A percentile compares a stretch with the other conserved stretches of the same genome.
phyloP scores from a whole-genome alignment of 2,888 invertebrate genomes.

The Callinectes sapidus region DNA sequence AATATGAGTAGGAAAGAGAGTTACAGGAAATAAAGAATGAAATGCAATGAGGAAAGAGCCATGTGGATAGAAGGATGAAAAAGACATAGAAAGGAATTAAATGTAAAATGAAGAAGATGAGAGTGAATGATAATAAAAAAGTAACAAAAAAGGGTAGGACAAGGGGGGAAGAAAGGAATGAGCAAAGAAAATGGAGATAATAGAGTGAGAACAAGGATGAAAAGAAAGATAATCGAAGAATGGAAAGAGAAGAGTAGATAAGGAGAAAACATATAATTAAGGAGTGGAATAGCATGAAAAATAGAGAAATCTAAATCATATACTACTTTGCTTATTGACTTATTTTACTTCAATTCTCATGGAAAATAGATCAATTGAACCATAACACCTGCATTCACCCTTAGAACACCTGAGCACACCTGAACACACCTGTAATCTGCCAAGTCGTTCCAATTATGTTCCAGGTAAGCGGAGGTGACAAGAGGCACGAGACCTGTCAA shows the following conservation, averaged over 20 bases:
- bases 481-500: neutral
- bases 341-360: neutral
- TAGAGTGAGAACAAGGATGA: neutral
- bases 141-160: neutral
- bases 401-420: conserved; percentile 25
- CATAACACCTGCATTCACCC: neutral
- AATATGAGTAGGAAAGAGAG: too few relatives aligned
- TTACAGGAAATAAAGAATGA: too few relatives aligned
- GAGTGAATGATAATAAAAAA: neutral
- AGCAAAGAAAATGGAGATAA: neutral
- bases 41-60: too few relatives aligned
- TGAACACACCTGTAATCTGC: conserved; percentile 16
- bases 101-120: neutral
- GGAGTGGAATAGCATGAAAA: neutral
- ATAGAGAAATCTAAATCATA: neutral
- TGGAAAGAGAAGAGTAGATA: neutral
- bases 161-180: conserved; percentile 7
- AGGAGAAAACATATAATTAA: neutral
- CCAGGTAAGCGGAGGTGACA: neutral
- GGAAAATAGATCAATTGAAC: neutral
- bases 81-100: neutral
- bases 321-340: neutral
- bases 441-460: conserved; percentile 4
- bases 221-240: neutral
- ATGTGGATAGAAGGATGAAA: neutral